These are phyloP conservation scores for Salarias fasciatus DNA, from an alignment of 2,797 vertebrate genomes.

Conservation along the genomic window DNA sequence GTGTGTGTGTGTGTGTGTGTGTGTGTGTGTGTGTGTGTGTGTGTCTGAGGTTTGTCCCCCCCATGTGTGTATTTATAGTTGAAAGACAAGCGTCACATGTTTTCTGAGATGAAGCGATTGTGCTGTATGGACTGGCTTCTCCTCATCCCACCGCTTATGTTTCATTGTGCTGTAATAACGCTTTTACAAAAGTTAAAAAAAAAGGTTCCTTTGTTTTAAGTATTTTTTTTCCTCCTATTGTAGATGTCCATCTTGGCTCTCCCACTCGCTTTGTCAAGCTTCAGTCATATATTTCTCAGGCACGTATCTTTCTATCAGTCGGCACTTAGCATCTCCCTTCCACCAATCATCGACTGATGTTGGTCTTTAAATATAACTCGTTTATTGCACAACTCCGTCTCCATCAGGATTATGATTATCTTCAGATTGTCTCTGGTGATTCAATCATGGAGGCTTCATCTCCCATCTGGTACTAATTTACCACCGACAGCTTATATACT, in stretches of 20 bases:
- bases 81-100: background rate
- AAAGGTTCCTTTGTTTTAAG: background rate
- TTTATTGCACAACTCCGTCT: background rate
- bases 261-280: background rate
- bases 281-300: background rate
- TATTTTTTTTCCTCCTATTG: background rate
- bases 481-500: background rate
- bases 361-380: background rate
- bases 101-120: background rate
- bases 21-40: no score
- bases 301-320: no score
- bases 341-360: background rate
- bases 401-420: background rate
- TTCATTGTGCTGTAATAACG: background rate
- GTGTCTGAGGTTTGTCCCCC: background rate
- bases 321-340: no score
- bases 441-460: background rate
- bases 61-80: background rate
- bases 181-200: background rate
- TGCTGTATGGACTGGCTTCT: background rate
- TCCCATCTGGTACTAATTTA: background rate
- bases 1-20: background rate
- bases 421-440: background rate
- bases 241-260: background rate
- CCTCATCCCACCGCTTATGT: background rate